Evolutionary conservation across 2,888 invertebrate species (phyloP), one percentile per base, ranked within the genome.

Genomic region (Oxystoma pomonae): DNA sequence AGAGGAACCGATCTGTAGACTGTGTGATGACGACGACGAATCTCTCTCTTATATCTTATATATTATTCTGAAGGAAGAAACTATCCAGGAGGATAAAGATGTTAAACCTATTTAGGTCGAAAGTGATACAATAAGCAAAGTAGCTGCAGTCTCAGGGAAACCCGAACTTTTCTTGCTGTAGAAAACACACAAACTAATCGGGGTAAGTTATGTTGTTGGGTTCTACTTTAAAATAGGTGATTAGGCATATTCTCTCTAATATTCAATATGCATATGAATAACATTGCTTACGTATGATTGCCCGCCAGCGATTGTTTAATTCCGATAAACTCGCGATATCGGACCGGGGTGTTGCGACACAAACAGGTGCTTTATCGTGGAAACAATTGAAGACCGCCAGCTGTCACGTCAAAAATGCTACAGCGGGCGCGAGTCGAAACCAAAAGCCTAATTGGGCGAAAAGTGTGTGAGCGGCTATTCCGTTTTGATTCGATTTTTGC

Each of bases 331-430:
- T 35, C 35, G n/a, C n/a, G 35, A 35, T 35, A 35, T 35, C 35
- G 12, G 35, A 35, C 53, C 53, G n/a, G 5, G 17, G 53, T 53
- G 53, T 19, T 19, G 53, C 19, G 53, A 53, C 53, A 19, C 16
- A 53, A 53, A 53, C 53, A 53, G 53, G 53, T 53, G 53, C 53
- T 19, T 53, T 16, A 53, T 53, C 53, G 53, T 19, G 17, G 53
- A 53, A 53, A 53, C 53, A 53, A 53, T 53, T 19, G 53, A 53
- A 19, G 17, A 19, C 19, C 53, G 53, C 53, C 53, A 53, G 53
- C 53, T 53, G 53, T 35, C 35, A 35, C 35, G 35, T 35, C 35
- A 35, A 35, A 35, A 35, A 12, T 35, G 35, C 35, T 35, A 35
- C 35, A 35, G 35, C 35, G 12, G 35, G 35, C 35, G 35, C 35